A percentile compares a stretch with the other conserved stretches of the same genome.
Conservation (phyloP, 2,888 invertebrate genomes). For the Keiferia lycopersicella region DNA sequence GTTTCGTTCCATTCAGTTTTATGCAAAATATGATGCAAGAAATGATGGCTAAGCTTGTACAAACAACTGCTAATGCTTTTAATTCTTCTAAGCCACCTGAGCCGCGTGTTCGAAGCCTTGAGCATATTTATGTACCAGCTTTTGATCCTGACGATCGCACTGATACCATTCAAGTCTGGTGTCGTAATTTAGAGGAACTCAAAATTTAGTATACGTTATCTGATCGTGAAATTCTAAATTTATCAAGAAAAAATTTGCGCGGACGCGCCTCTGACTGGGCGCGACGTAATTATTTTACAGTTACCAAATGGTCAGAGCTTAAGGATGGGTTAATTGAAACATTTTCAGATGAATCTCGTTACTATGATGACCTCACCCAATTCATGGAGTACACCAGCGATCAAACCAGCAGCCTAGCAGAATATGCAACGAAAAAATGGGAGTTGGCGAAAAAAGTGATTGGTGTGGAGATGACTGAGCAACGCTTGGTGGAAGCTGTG, state of each 20-base stretch:
- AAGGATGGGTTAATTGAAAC: slow-evolving; percentile 20
- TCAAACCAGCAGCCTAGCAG: slow-evolving; percentile 28
- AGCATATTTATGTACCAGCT: slow-evolving; percentile 30
- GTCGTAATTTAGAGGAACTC: slow-evolving; percentile 26
- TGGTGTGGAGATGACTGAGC: slow-evolving; percentile 29
- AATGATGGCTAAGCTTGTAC: slow-evolving; percentile 11
- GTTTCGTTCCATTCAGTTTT: slow-evolving; percentile 12
- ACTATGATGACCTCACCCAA: slow-evolving; percentile 29
- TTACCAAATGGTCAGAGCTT: too few relatives aligned
- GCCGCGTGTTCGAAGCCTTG: slow-evolving; percentile 26
- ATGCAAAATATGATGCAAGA: slow-evolving; percentile 22
- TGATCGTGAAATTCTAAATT: slow-evolving; percentile 14
- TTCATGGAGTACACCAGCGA: slow-evolving; percentile 33
- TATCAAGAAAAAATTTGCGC: too few relatives aligned
- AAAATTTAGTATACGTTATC: slow-evolving; percentile 23
- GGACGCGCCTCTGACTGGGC: too few relatives aligned
- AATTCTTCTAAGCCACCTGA: not conserved
- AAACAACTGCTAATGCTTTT: slow-evolving; percentile 11
- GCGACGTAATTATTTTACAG: too few relatives aligned
- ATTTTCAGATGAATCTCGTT: slow-evolving; percentile 32
- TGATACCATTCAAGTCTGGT: slow-evolving; percentile 32
- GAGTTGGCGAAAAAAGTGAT: slow-evolving; percentile 31
- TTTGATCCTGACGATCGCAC: slow-evolving; percentile 30
- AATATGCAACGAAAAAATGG: slow-evolving; percentile 31
- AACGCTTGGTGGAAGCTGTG: slow-evolving; percentile 29